Percentiles rank a stretch among this genome's conserved stretches.
Conservation (phyloP, 2,113 vertebrate species). For the Sporophila hypoxantha region DNA sequence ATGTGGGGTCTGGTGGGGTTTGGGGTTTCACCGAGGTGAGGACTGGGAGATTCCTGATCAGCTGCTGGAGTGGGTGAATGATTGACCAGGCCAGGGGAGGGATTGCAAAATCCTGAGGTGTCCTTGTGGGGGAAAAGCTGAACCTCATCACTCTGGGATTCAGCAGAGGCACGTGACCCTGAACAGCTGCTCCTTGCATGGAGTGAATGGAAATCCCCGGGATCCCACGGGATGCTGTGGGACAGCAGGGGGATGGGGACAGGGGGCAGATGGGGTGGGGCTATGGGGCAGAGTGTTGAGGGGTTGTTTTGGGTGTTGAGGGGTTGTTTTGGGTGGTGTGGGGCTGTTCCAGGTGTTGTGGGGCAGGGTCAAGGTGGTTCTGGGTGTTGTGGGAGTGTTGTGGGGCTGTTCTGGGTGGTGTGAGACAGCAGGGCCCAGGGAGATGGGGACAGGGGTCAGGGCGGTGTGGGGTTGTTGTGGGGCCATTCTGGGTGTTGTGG, state of each 20-base stretch:
- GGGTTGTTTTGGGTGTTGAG: no score
- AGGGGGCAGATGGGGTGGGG: no score
- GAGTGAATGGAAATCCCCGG: accelerated
- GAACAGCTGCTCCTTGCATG: not conserved
- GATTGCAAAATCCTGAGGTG: not conserved
- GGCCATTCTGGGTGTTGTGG: no score
- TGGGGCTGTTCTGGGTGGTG: no score
- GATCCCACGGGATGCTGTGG: not conserved
- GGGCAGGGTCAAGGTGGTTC: no score
- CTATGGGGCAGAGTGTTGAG: no score
- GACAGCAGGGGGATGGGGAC: accelerated
- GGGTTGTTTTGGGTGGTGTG: no score
- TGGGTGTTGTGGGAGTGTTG: accelerated
- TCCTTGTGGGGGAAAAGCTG: no score
- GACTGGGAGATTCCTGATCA: not conserved
- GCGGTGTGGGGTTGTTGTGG: no score
- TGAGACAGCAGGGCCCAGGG: no score
- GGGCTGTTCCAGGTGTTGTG: no score
- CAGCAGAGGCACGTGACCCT: accelerated
- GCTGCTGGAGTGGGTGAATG: not conserved
- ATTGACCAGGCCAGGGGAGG: not conserved
- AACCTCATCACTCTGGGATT: accelerated
- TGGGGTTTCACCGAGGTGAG: accelerated
- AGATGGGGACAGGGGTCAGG: no score
- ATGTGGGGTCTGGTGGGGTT: accelerated